Conservation (phyloP, 2,113 vertebrate species). For the Cygnus atratus region DNA sequence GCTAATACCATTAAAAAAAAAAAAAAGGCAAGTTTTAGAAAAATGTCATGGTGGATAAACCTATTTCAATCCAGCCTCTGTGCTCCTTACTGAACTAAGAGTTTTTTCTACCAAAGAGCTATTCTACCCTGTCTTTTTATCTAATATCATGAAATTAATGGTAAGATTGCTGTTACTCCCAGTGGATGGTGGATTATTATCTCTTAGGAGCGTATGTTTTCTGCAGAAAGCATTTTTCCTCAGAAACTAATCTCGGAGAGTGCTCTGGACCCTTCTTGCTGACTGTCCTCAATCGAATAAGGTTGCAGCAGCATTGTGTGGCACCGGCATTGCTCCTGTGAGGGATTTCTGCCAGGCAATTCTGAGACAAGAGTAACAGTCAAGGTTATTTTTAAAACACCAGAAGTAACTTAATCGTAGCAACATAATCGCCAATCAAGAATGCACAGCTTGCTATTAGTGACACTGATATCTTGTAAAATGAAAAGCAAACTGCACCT, state of each 20-base stretch:
- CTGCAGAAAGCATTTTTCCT: slow-evolving; percentile 27
- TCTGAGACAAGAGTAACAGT: not conserved
- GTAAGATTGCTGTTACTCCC: not conserved
- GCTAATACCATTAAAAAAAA: not conserved
- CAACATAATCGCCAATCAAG: not conserved
- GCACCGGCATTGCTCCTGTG: not conserved
- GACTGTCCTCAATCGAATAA: slow-evolving; percentile 34
- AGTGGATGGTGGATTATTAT: not conserved
- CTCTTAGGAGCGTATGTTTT: not conserved
- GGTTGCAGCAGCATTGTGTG: not conserved
- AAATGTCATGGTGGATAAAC: not conserved
- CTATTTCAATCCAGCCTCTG: not conserved
- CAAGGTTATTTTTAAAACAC: slow-evolving; percentile 55
- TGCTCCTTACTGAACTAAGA: not conserved
- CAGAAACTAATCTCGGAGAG: slow-evolving; percentile 22
- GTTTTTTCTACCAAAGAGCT: not conserved
- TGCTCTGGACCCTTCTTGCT: slow-evolving; percentile 27
- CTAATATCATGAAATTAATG: not conserved
- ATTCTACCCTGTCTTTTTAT: not conserved
- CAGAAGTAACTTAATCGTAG: slow-evolving; percentile 30
- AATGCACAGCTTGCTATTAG: slow-evolving; percentile 53
- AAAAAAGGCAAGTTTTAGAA: not conserved
- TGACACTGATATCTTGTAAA: slow-evolving; percentile 33
- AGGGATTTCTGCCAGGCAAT: slow-evolving; percentile 23
- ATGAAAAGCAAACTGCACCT: slow-evolving; percentile 37